Base-by-base conservation (phyloP, 2,888 invertebrate species). In the Cecidostiba fungosa region DNA sequence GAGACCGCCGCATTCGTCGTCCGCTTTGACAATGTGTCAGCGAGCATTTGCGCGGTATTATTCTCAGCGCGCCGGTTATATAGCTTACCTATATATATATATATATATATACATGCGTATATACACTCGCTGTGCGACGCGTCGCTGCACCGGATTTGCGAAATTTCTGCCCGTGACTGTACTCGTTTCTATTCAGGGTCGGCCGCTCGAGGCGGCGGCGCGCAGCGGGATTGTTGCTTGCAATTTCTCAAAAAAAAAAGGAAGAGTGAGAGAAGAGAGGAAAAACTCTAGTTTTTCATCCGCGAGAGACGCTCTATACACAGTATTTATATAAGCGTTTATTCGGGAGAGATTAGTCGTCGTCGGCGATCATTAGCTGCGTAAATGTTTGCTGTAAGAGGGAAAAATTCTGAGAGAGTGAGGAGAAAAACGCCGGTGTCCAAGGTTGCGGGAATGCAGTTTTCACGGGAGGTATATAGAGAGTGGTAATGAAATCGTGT, bases 151-250 rank as follows among this genome's bases (percentile, higher is more conserved):
- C 76, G 85, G 86, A 86, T 87, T 84, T 86, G 82, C 73, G 69
- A 87, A 87, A 87, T 85, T 86, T 85, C 77, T 84, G 81, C 81
- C n/a, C 32, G 77, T 47, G 85, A 85, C 85, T 87, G 87, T 87
- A 87, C 86, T 87, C 73, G 87, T 85, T 86, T 87, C 80, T 85
- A 87, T 87, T 87, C 87, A 87, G 87, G 87, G 85, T 87, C 85
- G 80, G 85, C 77, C 76, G 85, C 85, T 84, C 81, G 81, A 81
- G 77, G 79, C 59, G 26, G 72, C 74, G 59, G 66, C 78, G 59
- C 78, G 47, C 84, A 82, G 77, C 81, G 72, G 77, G 78, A 82
- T 82, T 84, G 84, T 82, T 78, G 86, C 74, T 74, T 80, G 77
- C 73, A 73, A 83, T 86, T 83, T 83, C 81, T 81, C 70, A 19